phyloP scores from a whole-genome alignment of 2,888 invertebrate species.

The Ophioninae sp. region DNA sequence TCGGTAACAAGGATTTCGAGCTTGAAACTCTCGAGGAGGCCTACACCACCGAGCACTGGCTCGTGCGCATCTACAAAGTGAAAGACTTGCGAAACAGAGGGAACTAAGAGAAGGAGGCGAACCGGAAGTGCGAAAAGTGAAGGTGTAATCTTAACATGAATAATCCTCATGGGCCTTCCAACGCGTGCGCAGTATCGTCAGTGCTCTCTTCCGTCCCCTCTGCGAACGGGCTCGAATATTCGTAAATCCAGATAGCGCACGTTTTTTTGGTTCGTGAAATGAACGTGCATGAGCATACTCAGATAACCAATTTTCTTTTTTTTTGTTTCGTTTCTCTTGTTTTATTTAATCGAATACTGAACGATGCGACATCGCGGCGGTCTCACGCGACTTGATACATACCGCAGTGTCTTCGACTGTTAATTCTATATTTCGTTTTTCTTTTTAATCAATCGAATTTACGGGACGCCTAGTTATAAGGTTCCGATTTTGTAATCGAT shows the following conservation, averaged over 20 bases:
- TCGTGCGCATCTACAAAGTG: conserved; percentile 98
- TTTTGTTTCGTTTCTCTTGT: conserved; percentile 25
- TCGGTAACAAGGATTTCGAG: conserved; percentile 99
- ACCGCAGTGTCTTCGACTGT: conserved; percentile 22
- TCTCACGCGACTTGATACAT: conserved; percentile 39
- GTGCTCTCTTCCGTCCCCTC: neutral
- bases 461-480: neutral
- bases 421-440: neutral
- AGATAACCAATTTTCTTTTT: conserved; percentile 25
- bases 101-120: conserved; percentile 81
- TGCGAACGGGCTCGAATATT: neutral
- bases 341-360: neutral
- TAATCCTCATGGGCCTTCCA: conserved; percentile 45
- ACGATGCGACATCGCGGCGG: conserved; percentile 25
- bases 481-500: conserved; percentile 36
- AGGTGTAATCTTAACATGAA: conserved; percentile 12
- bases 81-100: conserved; percentile 96
- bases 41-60: conserved; percentile 99
- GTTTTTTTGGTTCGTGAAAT: conserved; percentile 37
- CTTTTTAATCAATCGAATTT: conserved; percentile 3
- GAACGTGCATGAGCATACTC: neutral
- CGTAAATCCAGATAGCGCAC: neutral
- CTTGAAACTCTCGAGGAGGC: conserved; percentile 99
- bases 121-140: neutral
- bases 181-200: conserved; percentile 25